Percentiles rank a stretch among this genome's conserved stretches.
These are phyloP conservation scores for Salarias fasciatus DNA, from an alignment of 2,797 vertebrate species.

Conservation along the genomic window DNA sequence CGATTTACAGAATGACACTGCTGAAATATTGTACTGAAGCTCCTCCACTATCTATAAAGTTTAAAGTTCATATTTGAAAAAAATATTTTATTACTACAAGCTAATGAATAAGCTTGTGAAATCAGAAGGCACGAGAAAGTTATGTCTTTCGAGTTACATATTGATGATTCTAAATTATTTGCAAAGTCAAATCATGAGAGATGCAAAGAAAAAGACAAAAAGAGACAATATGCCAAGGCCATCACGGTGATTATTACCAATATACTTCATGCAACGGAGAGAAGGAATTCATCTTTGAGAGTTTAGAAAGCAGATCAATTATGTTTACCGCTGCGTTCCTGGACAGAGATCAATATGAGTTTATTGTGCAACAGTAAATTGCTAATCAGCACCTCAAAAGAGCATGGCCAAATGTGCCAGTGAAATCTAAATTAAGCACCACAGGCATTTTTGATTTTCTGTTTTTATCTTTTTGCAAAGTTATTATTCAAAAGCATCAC, in stretches of 20 bases:
- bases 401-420: constrained; percentile 38
- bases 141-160: too few relatives aligned
- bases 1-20: constrained; percentile 19
- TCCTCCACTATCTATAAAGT: too few relatives aligned
- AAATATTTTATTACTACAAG: too few relatives aligned
- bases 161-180: too few relatives aligned
- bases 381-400: constrained; percentile 40
- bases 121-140: too few relatives aligned
- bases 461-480: neutral
- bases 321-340: constrained; percentile 54
- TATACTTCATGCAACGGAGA: constrained; percentile 3
- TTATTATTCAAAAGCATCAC: neutral
- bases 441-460: constrained; percentile 26
- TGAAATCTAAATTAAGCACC: constrained; percentile 54
- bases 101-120: too few relatives aligned
- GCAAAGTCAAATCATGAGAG: too few relatives aligned
- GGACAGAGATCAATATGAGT: constrained; percentile 55
- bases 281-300: constrained; percentile 24
- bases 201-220: constrained; percentile 3
- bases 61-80: too few relatives aligned
- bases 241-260: neutral
- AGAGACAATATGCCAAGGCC: constrained; percentile 1
- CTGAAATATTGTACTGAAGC: neutral
- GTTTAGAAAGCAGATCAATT: constrained; percentile 45
- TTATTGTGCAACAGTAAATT: constrained; percentile 41